Evolutionary conservation across 2,797 vertebrate genomes (phyloP).

Genomic region (Pogoniulus pusillus): DNA sequence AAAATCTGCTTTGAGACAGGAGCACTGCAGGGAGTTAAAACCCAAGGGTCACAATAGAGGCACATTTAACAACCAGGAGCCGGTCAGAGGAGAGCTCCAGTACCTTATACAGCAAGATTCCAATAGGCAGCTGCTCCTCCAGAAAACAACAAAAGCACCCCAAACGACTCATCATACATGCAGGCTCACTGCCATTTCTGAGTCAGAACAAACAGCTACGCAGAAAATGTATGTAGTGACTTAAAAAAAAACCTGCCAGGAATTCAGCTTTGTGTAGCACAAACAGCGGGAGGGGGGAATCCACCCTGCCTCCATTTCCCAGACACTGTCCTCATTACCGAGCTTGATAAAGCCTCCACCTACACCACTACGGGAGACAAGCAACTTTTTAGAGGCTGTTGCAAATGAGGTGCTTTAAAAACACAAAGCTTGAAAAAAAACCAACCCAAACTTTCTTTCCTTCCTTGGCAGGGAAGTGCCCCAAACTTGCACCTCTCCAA

Average conservation of each 20-base stretch:
- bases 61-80: neutral
- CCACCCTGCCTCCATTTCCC: neutral
- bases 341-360: accelerated
- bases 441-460: neutral
- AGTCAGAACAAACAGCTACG: neutral
- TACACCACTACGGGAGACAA: neutral
- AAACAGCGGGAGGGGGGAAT: neutral
- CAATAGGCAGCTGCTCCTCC: neutral
- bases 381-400: neutral
- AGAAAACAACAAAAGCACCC: neutral
- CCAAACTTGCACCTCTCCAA: neutral
- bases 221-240: neutral
- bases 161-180: neutral
- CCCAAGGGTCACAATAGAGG: neutral
- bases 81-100: neutral
- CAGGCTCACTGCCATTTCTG: neutral
- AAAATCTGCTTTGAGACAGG: conserved; percentile 59
- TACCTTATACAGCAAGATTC: neutral
- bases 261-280: neutral
- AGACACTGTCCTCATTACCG: neutral
- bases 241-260: neutral
- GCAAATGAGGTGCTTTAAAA: neutral
- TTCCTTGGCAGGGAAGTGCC: accelerated
- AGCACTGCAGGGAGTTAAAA: neutral
- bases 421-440: neutral